These are phyloP conservation scores for Harpegnathos saltator DNA, from an alignment of 1,140 invertebrate species.

Conservation along the genomic window DNA sequence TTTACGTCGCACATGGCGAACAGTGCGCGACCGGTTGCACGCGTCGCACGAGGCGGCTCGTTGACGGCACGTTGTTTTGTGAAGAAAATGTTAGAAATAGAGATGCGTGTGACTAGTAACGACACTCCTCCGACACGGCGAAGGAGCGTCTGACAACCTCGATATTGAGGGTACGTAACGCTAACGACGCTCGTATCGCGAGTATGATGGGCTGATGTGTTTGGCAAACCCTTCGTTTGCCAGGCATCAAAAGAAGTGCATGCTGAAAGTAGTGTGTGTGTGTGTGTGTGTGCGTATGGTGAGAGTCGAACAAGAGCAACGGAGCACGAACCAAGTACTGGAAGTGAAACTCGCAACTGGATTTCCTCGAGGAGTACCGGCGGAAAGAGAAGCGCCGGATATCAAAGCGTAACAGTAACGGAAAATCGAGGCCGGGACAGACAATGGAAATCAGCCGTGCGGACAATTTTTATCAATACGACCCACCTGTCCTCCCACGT, in stretches of 20 bases:
- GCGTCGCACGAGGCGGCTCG: not conserved
- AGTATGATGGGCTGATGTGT: slow-evolving; percentile 31
- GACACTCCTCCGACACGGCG: not conserved
- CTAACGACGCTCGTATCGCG: slow-evolving; percentile 12
- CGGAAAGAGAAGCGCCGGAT: not conserved
- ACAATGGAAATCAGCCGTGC: no score
- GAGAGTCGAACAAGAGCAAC: slow-evolving; percentile 34
- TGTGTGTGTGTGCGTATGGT: not conserved
- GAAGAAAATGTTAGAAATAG: not conserved
- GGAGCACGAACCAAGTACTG: not conserved
- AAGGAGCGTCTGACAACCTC: slow-evolving; percentile 29
- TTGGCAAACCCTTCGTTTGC: slow-evolving; percentile 31
- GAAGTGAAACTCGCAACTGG: slow-evolving; percentile 17
- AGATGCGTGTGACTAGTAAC: slow-evolving; percentile 36
- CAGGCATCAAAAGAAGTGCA: slow-evolving; percentile 38
- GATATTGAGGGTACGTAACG: slow-evolving; percentile 57
- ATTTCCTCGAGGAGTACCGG: slow-evolving; percentile 17
- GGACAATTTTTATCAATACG: no score
- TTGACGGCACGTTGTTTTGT: not conserved
- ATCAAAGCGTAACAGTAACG: not conserved
- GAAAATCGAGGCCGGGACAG: no score
- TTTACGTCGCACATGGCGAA: slow-evolving; percentile 41
- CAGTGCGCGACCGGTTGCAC: not conserved
- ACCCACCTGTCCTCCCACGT: no score
- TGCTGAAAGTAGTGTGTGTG: not conserved